Evolutionary conservation across 1,140 invertebrate species (phyloP), one percentile per base, ranked within the genome.

Genomic region (Polypedilum vanderplanki): DNA sequence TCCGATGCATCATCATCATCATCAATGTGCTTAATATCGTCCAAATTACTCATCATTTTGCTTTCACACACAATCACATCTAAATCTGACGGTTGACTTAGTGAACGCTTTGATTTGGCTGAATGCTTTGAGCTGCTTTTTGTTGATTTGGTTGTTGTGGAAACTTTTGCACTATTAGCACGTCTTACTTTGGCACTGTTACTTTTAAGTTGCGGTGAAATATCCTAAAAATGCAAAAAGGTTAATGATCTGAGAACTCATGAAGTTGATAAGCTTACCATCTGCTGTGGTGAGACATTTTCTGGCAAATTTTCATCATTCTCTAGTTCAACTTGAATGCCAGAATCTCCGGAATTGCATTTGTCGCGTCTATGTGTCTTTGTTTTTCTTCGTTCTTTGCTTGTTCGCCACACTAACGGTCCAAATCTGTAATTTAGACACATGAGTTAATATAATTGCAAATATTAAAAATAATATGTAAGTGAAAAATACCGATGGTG

Each of bases 261-360:
- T 57, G 12, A n/a, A 57, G 10, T 57, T 12, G 0, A 15, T 57
- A n/a, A 57, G 4, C 5, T 70, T 20, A 70, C 65, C 65, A 70
- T 70, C 18, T 70, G 65, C 20, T 70, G 65, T 18, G 65, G 18
- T 70, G 65, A 18, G 18, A 70, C 17, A 70, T 70, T 70, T 70
- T 70, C 65, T 73, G 77, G 74, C 76, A 78, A 81, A 40, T 80
- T 80, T 7, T 82, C 81, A 76, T 81, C 81, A 75, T 81, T 80
- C 65, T 81, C 82, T 76, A 88, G 85, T 83, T 90, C 88, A 75
- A 90, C 88, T 81, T 90, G 89, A 79, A 91, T 91, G 40, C 90
- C 90, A 73, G 89, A 90, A 80, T 92, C 90, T 10, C 89, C 90
- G 77, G 89, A 90, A 81, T 90, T 90, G 80, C 90, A 91, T 81